phyloP scores from a whole-genome alignment of 2,797 vertebrate genomes.

The Propithecus perrieri region DNA sequence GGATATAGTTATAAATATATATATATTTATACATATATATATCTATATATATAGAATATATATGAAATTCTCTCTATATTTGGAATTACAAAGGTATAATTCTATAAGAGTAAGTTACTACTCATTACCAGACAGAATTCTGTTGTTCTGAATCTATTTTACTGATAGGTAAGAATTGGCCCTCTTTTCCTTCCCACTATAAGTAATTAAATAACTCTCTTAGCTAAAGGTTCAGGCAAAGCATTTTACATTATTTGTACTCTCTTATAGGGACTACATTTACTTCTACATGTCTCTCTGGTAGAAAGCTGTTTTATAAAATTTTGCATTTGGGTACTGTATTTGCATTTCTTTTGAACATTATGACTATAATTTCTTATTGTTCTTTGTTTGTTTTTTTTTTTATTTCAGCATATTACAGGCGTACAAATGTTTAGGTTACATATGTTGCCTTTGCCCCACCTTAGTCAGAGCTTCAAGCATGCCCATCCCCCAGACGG shows the following conservation, averaged over 20 bases:
- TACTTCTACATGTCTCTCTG: background rate
- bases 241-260: background rate
- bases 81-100: background rate
- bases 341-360: background rate
- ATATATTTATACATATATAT: too few relatives aligned
- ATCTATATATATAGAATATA: too few relatives aligned
- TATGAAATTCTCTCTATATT: background rate
- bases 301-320: background rate
- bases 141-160: background rate
- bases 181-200: background rate
- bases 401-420: too few relatives aligned
- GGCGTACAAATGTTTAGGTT: too few relatives aligned
- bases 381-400: background rate
- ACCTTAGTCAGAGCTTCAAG: too few relatives aligned
- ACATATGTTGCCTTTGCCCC: too few relatives aligned
- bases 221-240: background rate
- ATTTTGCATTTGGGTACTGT: background rate
- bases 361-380: background rate
- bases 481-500: too few relatives aligned
- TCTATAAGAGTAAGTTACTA: background rate
- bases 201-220: background rate
- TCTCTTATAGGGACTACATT: background rate
- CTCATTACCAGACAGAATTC: background rate
- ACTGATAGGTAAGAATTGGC: background rate
- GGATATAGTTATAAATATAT: too few relatives aligned